Conservation (phyloP, 1,140 invertebrate genomes). For the Panagrolaimus sp. region DNA sequence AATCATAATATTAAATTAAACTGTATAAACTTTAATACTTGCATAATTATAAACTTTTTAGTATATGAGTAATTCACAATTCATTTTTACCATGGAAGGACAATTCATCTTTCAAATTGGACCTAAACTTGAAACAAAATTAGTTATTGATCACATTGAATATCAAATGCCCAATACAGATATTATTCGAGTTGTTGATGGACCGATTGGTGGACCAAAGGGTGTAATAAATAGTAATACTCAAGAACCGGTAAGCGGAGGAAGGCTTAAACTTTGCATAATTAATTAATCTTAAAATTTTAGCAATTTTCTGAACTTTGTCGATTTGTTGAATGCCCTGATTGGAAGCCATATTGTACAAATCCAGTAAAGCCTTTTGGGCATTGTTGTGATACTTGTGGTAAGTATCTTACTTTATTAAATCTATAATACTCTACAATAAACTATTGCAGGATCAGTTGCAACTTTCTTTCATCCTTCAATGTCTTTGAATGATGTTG, state of each 20-base stretch:
- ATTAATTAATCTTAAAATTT: too few relatives aligned
- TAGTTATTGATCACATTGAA: neutral
- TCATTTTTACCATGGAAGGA: slow-evolving; percentile 4
- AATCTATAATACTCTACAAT: too few relatives aligned
- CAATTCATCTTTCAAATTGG: neutral
- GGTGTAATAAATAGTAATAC: neutral
- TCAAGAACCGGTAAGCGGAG: neutral
- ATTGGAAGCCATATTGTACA: neutral
- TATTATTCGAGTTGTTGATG: neutral
- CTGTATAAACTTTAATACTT: too few relatives aligned
- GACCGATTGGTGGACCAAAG: neutral
- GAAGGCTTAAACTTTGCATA: neutral
- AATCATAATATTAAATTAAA: too few relatives aligned
- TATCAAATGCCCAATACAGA: neutral
- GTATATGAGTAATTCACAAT: neutral
- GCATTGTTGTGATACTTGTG: neutral
- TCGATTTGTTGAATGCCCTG: neutral
- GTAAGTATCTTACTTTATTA: too few relatives aligned
- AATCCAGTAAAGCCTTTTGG: neutral
- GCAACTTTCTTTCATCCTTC: neutral
- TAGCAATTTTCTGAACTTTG: slow-evolving; percentile 3
- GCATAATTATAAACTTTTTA: neutral
- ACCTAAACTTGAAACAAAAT: neutral
- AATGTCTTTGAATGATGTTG: neutral
- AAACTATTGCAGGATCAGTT: neutral